Evolutionary conservation across 2,113 vertebrate genomes (phyloP).

Genomic region (Spermophilus dauricus): DNA sequence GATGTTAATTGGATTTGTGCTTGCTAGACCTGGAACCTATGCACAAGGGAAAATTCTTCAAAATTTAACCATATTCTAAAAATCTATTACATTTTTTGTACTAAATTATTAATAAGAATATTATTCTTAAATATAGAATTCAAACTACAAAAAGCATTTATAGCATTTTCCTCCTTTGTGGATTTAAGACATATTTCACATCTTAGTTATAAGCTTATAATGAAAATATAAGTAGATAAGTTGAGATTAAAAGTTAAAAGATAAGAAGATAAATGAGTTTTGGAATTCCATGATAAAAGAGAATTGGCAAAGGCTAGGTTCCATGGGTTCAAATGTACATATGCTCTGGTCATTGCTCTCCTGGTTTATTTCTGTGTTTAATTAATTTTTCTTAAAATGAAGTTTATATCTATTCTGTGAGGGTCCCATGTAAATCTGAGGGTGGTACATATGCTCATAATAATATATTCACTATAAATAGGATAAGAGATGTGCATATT

Average conservation of each 20-base stretch:
- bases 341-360: background rate
- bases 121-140: background rate
- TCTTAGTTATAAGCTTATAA: background rate
- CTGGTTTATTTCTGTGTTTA: background rate
- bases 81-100: background rate
- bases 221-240: background rate
- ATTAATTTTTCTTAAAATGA: background rate
- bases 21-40: background rate
- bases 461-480: background rate
- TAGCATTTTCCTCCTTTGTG: background rate
- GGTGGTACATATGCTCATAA: too few relatives aligned
- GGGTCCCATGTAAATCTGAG: background rate
- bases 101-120: background rate
- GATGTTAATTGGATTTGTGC: background rate
- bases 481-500: background rate
- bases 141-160: background rate
- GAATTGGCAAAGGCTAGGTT: background rate
- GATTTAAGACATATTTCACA: conserved; percentile 1
- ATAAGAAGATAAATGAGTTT: background rate
- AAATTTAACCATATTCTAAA: background rate
- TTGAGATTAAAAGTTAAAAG: background rate
- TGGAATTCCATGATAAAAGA: background rate
- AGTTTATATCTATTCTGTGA: background rate
- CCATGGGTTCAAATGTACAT: background rate
- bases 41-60: background rate